phyloP scores from a whole-genome alignment of 2,797 vertebrate genomes.

The Tenualosa ilisha region DNA sequence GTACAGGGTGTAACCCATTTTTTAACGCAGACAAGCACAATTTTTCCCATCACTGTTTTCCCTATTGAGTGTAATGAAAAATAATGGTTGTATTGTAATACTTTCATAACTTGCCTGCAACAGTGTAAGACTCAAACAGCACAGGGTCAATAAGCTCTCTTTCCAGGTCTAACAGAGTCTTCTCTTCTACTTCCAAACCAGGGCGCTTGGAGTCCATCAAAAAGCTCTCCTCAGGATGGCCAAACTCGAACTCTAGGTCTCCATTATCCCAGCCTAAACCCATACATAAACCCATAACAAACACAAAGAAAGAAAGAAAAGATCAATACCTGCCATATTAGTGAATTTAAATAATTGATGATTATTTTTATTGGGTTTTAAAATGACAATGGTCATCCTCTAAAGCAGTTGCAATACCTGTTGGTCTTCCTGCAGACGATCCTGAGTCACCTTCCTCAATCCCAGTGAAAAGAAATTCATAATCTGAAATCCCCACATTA shows the following conservation, averaged over 20 bases:
- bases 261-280: constrained; percentile 46
- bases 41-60: background rate
- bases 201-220: constrained; percentile 66
- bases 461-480: constrained; percentile 62
- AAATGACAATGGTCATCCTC: background rate
- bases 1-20: background rate
- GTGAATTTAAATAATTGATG: no score
- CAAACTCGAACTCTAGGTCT: constrained; percentile 31
- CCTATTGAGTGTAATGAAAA: background rate
- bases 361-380: background rate
- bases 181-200: constrained; percentile 20
- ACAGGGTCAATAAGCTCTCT: constrained; percentile 63
- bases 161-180: constrained; percentile 72
- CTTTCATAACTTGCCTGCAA: constrained; percentile 66
- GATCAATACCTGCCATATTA: background rate
- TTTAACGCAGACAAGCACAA: background rate
- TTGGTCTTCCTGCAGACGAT: constrained; percentile 61
- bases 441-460: constrained; percentile 75
- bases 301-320: background rate
- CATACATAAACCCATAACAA: background rate
- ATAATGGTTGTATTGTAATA: background rate
- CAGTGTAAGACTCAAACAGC: constrained; percentile 71
- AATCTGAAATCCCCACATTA: constrained; percentile 58
- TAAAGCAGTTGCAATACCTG: constrained; percentile 46
- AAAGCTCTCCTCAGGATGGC: constrained; percentile 68